Percentiles rank a stretch among this genome's conserved stretches.
Evolutionary conservation across 2,888 invertebrate species (phyloP).

Genomic region (Drosophila austrosaltans): DNA sequence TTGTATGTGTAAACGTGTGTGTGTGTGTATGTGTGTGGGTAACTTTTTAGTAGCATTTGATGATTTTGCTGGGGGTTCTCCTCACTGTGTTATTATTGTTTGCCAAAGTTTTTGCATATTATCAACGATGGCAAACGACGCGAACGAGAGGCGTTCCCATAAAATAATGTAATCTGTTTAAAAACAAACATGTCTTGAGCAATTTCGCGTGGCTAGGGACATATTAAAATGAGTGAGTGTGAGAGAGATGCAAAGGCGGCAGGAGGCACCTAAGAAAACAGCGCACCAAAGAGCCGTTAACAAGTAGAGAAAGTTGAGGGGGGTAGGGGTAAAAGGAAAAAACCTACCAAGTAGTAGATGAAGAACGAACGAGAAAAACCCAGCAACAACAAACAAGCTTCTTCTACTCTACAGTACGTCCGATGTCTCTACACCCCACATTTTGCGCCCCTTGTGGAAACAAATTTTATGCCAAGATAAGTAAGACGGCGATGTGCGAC

Average conservation of each 20-base stretch:
- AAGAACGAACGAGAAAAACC: constrained; percentile 8
- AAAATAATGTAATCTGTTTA: constrained; percentile 78
- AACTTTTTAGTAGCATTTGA: constrained; percentile 67
- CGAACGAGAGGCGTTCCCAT: constrained; percentile 70
- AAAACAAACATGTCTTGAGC: constrained; percentile 78
- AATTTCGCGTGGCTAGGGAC: constrained; percentile 78
- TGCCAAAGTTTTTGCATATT: constrained; percentile 78
- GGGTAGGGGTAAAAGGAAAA: constrained; percentile 61
- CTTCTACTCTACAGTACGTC: constrained; percentile 3
- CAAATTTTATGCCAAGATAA: constrained; percentile 81
- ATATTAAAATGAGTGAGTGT: constrained; percentile 69
- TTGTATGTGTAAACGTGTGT: not conserved
- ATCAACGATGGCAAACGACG: constrained; percentile 61
- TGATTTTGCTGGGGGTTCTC: constrained; percentile 56
- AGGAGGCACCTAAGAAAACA: constrained; percentile 57
- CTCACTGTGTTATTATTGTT: constrained; percentile 74
- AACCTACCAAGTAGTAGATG: constrained; percentile 31
- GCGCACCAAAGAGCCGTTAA: constrained; percentile 68
- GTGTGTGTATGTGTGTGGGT: constrained; percentile 35
- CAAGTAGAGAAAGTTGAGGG: constrained; percentile 59
- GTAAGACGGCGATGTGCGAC: constrained; percentile 64
- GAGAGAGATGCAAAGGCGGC: constrained; percentile 6
- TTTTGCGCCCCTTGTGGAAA: constrained; percentile 58
- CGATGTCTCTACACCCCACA: constrained; percentile 15
- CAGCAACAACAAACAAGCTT: constrained; percentile 34